Conservation (phyloP, 2,797 vertebrate species). For the Anas flavirostris region DNA sequence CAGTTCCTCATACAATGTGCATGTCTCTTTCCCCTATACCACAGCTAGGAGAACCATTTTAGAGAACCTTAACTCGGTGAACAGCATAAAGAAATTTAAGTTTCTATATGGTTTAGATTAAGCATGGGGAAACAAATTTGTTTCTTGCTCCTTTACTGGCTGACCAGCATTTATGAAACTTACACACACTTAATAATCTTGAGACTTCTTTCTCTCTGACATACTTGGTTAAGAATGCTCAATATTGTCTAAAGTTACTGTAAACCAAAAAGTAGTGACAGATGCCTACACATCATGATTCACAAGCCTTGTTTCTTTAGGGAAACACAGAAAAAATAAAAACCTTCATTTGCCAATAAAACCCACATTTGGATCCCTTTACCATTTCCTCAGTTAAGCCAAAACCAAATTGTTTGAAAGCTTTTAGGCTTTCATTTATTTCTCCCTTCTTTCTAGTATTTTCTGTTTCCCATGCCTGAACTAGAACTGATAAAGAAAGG, state of each 20-base stretch:
- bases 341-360: slow-evolving; percentile 12
- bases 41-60: neutral
- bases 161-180: slow-evolving; percentile 20
- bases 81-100: neutral
- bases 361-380: slow-evolving; percentile 22
- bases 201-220: slow-evolving; percentile 27
- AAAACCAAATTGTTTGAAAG: slow-evolving; percentile 22
- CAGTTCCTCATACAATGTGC: neutral
- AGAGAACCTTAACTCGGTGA: neutral
- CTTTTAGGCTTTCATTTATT: slow-evolving; percentile 43
- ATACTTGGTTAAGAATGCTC: slow-evolving; percentile 45
- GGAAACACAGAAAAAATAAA: neutral
- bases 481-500: slow-evolving; percentile 14
- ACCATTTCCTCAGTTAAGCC: slow-evolving; percentile 20
- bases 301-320: neutral
- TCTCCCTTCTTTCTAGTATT: slow-evolving; percentile 48
- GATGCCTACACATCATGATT: slow-evolving; percentile 5
- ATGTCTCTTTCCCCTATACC: neutral
- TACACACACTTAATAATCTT: slow-evolving; percentile 39
- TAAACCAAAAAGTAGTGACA: neutral
- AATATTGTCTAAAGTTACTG: neutral
- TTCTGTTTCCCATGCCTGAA: slow-evolving; percentile 57
- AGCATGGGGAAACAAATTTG: neutral
- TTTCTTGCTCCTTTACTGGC: neutral
- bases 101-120: slow-evolving; percentile 51